phyloP scores from a whole-genome alignment of 2,113 vertebrate species.

The Hydrochoerus hydrochaeris region DNA sequence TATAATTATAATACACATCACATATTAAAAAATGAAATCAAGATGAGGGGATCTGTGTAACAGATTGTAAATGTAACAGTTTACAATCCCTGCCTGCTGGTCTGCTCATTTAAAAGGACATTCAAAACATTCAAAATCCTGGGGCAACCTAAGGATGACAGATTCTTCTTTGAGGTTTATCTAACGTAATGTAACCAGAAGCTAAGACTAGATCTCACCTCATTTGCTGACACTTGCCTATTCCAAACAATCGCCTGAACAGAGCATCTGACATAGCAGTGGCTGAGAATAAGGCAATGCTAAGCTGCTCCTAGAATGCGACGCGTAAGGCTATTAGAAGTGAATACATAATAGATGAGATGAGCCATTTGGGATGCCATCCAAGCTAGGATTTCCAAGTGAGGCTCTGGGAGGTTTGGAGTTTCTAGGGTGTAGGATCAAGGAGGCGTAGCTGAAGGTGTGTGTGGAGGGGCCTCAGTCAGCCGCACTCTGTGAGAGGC shows the following conservation, averaged over 20 bases:
- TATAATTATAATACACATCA: background rate
- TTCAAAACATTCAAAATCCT: background rate
- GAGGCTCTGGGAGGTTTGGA: background rate
- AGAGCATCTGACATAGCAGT: background rate
- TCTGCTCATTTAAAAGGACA: background rate
- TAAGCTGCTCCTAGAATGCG: background rate
- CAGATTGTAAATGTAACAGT: background rate
- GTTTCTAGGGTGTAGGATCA: background rate
- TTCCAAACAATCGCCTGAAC: background rate
- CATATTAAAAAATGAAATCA: conserved; percentile 8
- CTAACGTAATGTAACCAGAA: conserved; percentile 22
- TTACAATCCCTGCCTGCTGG: background rate
- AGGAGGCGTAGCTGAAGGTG: background rate
- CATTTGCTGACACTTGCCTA: conserved; percentile 21
- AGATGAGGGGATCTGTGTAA: background rate
- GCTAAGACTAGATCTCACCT: conserved; percentile 17
- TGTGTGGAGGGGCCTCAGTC: background rate
- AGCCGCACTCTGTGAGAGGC: background rate
- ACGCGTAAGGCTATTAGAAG: background rate
- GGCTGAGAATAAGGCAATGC: background rate
- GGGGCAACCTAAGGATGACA: background rate
- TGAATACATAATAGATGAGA: background rate
- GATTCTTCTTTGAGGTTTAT: background rate
- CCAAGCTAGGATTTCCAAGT: background rate
- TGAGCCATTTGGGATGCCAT: background rate